Conservation (phyloP, 2,113 vertebrate genomes). For the Charina bottae region DNA sequence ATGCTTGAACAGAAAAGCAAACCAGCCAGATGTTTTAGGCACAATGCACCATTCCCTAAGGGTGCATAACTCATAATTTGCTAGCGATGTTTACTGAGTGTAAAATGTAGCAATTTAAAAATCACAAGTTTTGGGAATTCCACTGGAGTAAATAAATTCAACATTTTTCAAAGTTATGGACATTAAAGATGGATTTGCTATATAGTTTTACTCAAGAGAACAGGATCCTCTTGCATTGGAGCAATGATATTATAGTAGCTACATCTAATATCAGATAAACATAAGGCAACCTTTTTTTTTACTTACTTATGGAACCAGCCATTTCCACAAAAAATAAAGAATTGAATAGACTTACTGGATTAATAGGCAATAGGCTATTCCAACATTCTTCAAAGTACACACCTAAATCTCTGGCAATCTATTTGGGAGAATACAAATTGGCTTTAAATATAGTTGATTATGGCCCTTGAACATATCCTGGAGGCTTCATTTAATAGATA, state of each 20-base stretch:
- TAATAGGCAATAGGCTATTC: neutral
- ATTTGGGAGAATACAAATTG: neutral
- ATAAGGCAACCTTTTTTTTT: no score
- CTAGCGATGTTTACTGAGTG: neutral
- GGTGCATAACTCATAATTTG: neutral
- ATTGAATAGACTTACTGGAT: neutral
- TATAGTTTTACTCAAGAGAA: constrained; percentile 19
- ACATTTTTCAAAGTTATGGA: neutral
- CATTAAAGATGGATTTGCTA: neutral
- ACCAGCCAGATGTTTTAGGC: neutral
- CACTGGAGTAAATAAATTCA: neutral
- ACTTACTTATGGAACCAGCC: neutral
- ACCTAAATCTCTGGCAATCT: neutral
- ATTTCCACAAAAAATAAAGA: neutral
- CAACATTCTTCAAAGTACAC: neutral
- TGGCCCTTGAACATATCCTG: neutral
- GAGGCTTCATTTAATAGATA: neutral
- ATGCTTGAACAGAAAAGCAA: constrained; percentile 17
- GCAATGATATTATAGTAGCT: constrained; percentile 10
- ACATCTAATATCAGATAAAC: neutral
- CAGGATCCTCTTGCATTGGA: constrained; percentile 24
- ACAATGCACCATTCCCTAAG: neutral
- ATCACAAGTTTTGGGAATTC: neutral
- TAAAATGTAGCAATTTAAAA: constrained; percentile 22
- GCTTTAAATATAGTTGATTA: neutral